A percentile compares a stretch with the other conserved stretches of the same genome.
Evolutionary conservation across 2,888 invertebrate genomes (phyloP).

Genomic region (Tetramorium bicarinatum): DNA sequence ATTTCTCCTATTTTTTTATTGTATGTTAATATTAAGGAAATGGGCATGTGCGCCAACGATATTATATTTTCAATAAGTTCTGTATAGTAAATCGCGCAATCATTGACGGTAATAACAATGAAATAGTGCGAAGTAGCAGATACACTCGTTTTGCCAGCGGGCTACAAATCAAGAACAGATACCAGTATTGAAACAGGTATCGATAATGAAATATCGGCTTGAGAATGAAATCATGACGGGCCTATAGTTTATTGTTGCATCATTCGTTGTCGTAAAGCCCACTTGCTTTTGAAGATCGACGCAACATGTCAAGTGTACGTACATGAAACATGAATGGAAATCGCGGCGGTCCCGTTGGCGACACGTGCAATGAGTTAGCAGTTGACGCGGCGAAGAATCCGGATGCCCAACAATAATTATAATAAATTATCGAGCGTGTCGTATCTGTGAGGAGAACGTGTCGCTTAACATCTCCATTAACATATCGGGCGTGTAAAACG

Average conservation of each 20-base stretch:
- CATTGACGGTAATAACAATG: background rate
- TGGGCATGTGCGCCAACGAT: background rate
- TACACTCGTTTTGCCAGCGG: background rate
- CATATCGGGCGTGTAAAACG: slow-evolving; percentile 37
- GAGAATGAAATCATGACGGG: slow-evolving; percentile 29
- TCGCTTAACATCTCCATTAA: slow-evolving; percentile 48
- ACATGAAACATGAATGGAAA: slow-evolving; percentile 66
- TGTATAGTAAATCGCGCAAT: background rate
- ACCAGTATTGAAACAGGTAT: slow-evolving; percentile 21
- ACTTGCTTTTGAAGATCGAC: slow-evolving; percentile 67
- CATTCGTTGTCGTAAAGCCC: slow-evolving; percentile 68
- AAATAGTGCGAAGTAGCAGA: slow-evolving; percentile 9
- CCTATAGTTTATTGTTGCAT: slow-evolving; percentile 67
- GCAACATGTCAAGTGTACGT: slow-evolving; percentile 55
- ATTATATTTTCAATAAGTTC: slow-evolving; percentile 7
- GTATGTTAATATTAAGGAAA: background rate
- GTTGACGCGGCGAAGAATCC: slow-evolving; percentile 1
- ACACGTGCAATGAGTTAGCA: slow-evolving; percentile 64
- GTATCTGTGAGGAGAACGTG: background rate
- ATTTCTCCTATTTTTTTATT: background rate
- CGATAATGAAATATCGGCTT: slow-evolving; percentile 54
- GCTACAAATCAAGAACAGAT: slow-evolving; percentile 60
- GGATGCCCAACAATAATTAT: slow-evolving; percentile 44
- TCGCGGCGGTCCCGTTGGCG: slow-evolving; percentile 67
- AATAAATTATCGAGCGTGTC: slow-evolving; percentile 39